Evolutionary conservation across 2,797 vertebrate species (phyloP), one percentile per base, ranked within the genome.

Genomic region (Sebastes ruberrimus): DNA sequence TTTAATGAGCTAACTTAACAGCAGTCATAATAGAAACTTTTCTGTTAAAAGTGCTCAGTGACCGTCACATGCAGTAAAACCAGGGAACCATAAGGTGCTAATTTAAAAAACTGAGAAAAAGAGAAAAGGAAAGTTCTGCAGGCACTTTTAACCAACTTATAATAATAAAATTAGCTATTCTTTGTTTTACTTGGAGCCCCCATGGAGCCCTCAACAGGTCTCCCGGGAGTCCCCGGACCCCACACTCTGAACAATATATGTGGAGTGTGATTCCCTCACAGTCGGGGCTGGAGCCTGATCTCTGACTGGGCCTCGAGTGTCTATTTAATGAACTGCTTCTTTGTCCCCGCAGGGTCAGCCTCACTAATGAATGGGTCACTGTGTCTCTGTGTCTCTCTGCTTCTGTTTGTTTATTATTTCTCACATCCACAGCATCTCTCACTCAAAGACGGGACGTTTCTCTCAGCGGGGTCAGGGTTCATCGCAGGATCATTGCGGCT

Each of bases 281-380:
- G 78, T 74, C 10, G 62, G 63, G 57, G n/a, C 35, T 72, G 68
- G 78, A 88, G 80, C 74, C 71, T 85, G 90, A 91, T 88, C 87
- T 89, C 80, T 87, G 89, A 87, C 81, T 76, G 78, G 79, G 76
- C 90, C 86, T 81, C 61, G 55, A 78, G 86, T 80, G 86, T 90
- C 84, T 71, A 68, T 92, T 93, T 94, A 94, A 95, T 90, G 88
- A 93, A 88, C 88, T 84, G 78, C 74, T 25, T 89, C 78, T 88
- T 77, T 86, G 86, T 90, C 76, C 78, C 86, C 27, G 68, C 62
- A n/a, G 89, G 90, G 85, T 90, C 84, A 74, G 88, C 78, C 57
- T 71, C 82, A 78, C 86, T 89, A 87, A 92, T 83, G 87, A 92
- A 88, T 27, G 88, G 87, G 81, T 91, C 88, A 68, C 76, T 55